Evolutionary conservation across 2,113 vertebrate species (phyloP).

Genomic region (Oncorhynchus masou): DNA sequence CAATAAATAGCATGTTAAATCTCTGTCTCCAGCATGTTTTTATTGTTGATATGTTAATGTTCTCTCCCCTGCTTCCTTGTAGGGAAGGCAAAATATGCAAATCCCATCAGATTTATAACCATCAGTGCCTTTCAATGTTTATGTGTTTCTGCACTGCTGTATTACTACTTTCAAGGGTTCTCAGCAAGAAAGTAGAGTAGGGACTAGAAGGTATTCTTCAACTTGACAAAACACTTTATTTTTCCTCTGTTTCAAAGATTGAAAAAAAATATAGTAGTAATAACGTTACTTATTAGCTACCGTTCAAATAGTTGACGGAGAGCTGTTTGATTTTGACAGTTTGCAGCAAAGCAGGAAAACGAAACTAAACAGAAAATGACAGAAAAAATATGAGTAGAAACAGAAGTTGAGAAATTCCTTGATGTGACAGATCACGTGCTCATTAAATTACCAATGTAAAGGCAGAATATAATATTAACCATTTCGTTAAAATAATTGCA

Average conservation of each 20-base stretch:
- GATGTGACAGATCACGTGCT: slow-evolving; percentile 65
- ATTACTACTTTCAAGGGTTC: slow-evolving; percentile 73
- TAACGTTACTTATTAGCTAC: slow-evolving; percentile 58
- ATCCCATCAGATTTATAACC: slow-evolving; percentile 69
- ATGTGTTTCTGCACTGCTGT: slow-evolving; percentile 54
- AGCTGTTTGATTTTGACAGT: slow-evolving; percentile 54
- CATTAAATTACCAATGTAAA: slow-evolving; percentile 61
- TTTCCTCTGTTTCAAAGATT: slow-evolving; percentile 49
- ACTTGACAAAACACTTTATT: slow-evolving; percentile 63
- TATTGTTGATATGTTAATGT: slow-evolving; percentile 32
- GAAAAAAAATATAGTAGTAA: slow-evolving; percentile 56
- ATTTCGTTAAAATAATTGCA: slow-evolving; percentile 41
- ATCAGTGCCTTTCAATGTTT: slow-evolving; percentile 58
- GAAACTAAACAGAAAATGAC: slow-evolving; percentile 46
- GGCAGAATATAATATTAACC: slow-evolving; percentile 5
- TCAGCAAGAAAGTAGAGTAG: slow-evolving; percentile 65
- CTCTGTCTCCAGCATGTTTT: slow-evolving; percentile 39
- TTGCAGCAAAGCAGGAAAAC: slow-evolving; percentile 54
- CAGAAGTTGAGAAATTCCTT: slow-evolving; percentile 38
- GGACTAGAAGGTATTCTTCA: slow-evolving; percentile 71
- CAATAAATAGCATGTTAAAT: slow-evolving; percentile 31
- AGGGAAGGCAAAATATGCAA: slow-evolving; percentile 62
- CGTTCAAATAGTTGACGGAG: slow-evolving; percentile 45
- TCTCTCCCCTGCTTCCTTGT: slow-evolving; percentile 42
- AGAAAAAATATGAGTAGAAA: slow-evolving; percentile 33